Evolutionary conservation across 2,113 vertebrate species (phyloP).

Genomic region (Leptosomus discolor): DNA sequence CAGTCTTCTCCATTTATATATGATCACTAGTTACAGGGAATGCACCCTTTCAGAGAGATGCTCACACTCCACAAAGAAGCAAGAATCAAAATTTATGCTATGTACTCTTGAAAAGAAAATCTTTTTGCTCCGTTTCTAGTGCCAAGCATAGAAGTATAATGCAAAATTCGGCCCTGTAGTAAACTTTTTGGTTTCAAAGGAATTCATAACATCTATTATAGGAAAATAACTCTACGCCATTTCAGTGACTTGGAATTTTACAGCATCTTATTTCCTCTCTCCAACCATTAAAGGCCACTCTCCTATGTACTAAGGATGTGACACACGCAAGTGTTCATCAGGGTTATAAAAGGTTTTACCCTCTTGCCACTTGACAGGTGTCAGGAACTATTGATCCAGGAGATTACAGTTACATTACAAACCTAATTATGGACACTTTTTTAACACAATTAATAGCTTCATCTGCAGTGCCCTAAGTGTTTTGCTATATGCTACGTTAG

Average conservation of each 20-base stretch:
- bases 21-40: neutral
- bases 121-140: conserved; percentile 17
- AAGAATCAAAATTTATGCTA: conserved; percentile 34
- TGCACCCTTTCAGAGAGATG: neutral
- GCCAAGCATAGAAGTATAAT: neutral
- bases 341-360: conserved; percentile 11
- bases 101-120: conserved; percentile 31
- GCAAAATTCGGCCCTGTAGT: neutral
- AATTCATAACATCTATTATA: neutral
- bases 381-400: conserved; percentile 10
- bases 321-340: neutral
- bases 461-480: conserved; percentile 1
- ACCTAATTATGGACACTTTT: conserved; percentile 56
- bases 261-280: neutral
- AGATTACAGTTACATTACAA: conserved; percentile 6
- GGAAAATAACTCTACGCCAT: neutral
- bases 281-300: neutral
- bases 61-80: neutral
- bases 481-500: neutral
- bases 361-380: neutral
- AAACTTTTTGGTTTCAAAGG: neutral
- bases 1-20: neutral
- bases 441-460: conserved; percentile 64
- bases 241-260: neutral
- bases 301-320: neutral